Evolutionary conservation across 2,113 vertebrate genomes (phyloP), one percentile per base, ranked within the genome.

Genomic region (Arvicanthis niloticus): DNA sequence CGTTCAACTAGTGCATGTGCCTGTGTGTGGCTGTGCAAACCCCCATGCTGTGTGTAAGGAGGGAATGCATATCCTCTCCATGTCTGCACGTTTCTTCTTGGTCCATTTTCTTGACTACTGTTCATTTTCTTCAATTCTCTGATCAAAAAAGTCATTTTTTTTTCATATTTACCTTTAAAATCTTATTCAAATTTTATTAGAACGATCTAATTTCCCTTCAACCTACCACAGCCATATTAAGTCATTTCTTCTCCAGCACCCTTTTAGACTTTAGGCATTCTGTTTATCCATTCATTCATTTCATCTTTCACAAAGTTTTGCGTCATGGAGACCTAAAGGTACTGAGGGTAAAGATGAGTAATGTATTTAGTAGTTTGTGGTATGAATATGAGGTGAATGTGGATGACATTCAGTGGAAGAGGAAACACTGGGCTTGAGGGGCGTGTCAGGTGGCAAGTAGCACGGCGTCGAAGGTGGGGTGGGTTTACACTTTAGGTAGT

Each of bases 261-360:
- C 31, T 58, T 90, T 72, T 89, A 73, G 67, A 76, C 53, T 96
- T 87, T 34, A 91, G 70, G 68, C 21, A 40, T 80, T 92, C 75
- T 48, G 1, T 62, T 24, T 19, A 17, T 90, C 76, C 37, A 70
- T 67, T 84, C 34, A 60, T 82, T 84, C 21, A n/a, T 73, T 94
- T 62, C 5, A 1, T 45, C 17, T 85, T 45, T 85, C 67, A 93
- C 56, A 70, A 80, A 65, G 31, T 70, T 60, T 13, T 45, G 0
- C 77, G 78, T 73, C 53, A 87, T 17, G 76, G 53, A 22, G 16
- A 37, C 48, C 91, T 77, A 90, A 88, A 70, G 13, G 29, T 67
- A 4, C 77, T n/a, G 4, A n/a, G 7, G 19, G 53, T 80, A 75
- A 37, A 91, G 22, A 73, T 58, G 29, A 90, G 70, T 62, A 75